A percentile compares a stretch with the other conserved stretches of the same genome.
Conservation (phyloP, 1,140 invertebrate species). For the Agrypnia vestita region DNA sequence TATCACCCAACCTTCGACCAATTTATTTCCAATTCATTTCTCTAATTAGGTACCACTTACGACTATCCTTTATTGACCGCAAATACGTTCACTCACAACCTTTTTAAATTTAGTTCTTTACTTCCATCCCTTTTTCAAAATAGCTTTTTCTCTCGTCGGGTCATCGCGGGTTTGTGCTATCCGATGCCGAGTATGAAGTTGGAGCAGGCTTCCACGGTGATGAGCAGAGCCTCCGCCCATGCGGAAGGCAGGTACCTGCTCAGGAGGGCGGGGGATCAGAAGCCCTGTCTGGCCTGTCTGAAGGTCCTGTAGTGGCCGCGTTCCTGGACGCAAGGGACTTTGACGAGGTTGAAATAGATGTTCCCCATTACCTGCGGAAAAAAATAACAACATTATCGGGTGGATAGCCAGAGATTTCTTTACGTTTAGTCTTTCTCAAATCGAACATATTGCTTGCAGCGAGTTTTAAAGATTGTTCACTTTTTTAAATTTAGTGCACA, state of each 20-base stretch:
- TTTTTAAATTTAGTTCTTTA: too few species aligned
- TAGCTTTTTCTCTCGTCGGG: background rate
- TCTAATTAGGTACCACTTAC: too few species aligned
- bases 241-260: slow-evolving; percentile 28
- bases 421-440: too few species aligned
- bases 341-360: slow-evolving; percentile 90
- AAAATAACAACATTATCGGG: background rate
- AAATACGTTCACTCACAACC: too few species aligned
- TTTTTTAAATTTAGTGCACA: too few species aligned
- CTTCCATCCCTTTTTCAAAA: background rate
- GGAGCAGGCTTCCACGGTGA: slow-evolving; percentile 46
- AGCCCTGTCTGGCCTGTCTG: slow-evolving; percentile 69
- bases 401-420: too few species aligned
- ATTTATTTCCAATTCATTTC: too few species aligned
- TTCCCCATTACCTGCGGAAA: slow-evolving; percentile 79
- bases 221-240: slow-evolving; percentile 49
- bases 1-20: too few species aligned
- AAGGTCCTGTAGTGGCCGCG: slow-evolving; percentile 64
- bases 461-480: too few species aligned
- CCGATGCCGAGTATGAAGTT: slow-evolving; percentile 52
- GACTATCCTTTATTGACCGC: too few species aligned
- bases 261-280: slow-evolving; percentile 62
- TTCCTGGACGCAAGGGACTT: slow-evolving; percentile 84
- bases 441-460: too few species aligned
- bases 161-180: slow-evolving; percentile 36